Base-by-base conservation (phyloP, 2,888 invertebrate genomes). In the Iphiclides podalirius region DNA sequence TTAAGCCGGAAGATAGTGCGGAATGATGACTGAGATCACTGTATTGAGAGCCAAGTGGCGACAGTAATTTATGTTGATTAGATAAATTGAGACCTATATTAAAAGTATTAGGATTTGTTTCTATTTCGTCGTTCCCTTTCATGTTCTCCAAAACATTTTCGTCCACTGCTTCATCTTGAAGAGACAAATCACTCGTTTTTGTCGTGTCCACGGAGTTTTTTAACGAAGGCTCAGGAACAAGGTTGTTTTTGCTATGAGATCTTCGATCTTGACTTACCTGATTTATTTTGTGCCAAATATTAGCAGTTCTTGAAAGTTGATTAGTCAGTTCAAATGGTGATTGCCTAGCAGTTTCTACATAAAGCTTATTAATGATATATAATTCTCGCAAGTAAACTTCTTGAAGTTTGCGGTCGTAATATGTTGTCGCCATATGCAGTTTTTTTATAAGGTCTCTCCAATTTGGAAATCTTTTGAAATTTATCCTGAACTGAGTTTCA, bases 321-420 rank as follows among this genome's bases (percentile, higher is more conserved):
- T 72, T 64, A 2, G 75, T 78, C 48, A 84, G 59, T 44, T 74
- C 67, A 61, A 85, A 85, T 0, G 87, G 85, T 1, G 84, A 75
- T 28, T 55, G 59, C 58, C 79, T 75, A 8, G 60, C 68, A 11
- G 57, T 61, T 57, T 87, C 64, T 36, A 57, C 58, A 34, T 67
- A 74, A 28, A 88, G 55, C 52, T 79, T 85, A 2, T 79, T 52
- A 52, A 86, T 72, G 44, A 88, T 86, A 11, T 53, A 34, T 17
- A 47, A 34, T 52, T 82, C 80, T 14, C 82, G 75, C n/a, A 49
- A 35, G 13, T 69, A 63, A 16, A 75, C 69, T 36, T 63, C 66
- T 60, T 71, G 67, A 42, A 80, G 63, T 64, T 60, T 76, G 35
- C 58, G 64, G 53, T 74, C 74, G 40, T 57, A 75, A 28, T 75